Evolutionary conservation across 2,797 vertebrate species (phyloP), one percentile per base, ranked within the genome.

Genomic region (Chaetophractus vellerosus): DNA sequence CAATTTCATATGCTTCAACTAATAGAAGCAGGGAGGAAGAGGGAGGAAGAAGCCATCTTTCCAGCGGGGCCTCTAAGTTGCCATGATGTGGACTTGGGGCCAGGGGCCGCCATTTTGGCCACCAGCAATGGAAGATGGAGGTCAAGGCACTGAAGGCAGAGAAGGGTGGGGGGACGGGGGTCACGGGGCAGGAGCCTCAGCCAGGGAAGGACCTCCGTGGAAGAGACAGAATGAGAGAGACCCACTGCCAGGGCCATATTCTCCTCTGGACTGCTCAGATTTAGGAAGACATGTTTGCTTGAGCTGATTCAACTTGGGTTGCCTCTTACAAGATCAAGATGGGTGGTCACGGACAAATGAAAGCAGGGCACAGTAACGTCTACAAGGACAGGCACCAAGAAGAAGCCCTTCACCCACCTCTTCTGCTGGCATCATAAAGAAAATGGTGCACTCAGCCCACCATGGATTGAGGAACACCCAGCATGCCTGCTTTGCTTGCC

Each of bases 401-500:
- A n/a, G 26, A 61, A 1, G 6, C 63, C 18, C 24, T 28, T 76
- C 59, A 28, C 24, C 84, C 50, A 8, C 18, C 16, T 36, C 71
- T 48, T 63, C 45, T 1, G 50, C 23, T 38, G 24, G 0, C 12
- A 2, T 45, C 18, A 31, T 8, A n/a, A 11, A 31, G 24, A 28
- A 45, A 61, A 10, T 6, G 3, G 15, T 10, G 6, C 28, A 9
- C 28, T 11, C 68, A 50, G 16, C 78, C 21, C 0, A 0, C 0
- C 3, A 24, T 52, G 41, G 52, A 55, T 21, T 21, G 9, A 1
- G 69, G 16, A 48, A 55, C 26, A 50, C 6, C 6, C 36, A 57
- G 2, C 19, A 68, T 45, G 41, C 41, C 41, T 45, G 41, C 41
- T 45, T 45, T 45, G 41, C 41, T 45, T 45, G 24, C 69, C 36